Evolutionary conservation across 2,113 vertebrate species (phyloP).

Genomic region (Tenebrosternarchus preto): DNA sequence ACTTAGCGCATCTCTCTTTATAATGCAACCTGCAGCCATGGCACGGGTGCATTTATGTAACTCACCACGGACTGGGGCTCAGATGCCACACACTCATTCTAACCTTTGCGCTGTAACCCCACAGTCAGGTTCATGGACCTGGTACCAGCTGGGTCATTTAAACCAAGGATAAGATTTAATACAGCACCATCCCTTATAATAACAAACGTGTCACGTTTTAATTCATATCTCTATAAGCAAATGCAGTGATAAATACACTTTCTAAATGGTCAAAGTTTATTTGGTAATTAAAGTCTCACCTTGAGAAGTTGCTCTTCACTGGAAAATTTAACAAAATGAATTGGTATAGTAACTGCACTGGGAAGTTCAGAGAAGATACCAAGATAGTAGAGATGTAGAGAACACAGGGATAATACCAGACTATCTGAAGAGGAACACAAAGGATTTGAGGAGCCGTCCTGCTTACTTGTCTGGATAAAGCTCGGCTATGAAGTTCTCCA

Average conservation of each 20-base stretch:
- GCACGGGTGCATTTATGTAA: slow-evolving; percentile 17
- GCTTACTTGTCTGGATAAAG: slow-evolving; percentile 94
- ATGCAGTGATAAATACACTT: background rate
- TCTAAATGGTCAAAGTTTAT: slow-evolving; percentile 7
- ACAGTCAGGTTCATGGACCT: background rate
- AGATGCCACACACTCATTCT: background rate
- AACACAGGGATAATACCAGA: background rate
- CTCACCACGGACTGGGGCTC: slow-evolving; percentile 2
- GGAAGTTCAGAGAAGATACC: background rate
- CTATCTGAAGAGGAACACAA: background rate
- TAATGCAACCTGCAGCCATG: slow-evolving; percentile 4
- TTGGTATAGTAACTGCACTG: background rate
- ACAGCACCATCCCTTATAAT: slow-evolving; percentile 15
- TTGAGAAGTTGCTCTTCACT: background rate
- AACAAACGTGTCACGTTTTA: background rate
- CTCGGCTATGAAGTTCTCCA: slow-evolving; percentile 96
- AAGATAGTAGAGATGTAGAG: slow-evolving; percentile 3
- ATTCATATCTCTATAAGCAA: slow-evolving; percentile 30
- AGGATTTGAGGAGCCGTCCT: background rate
- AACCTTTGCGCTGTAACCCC: background rate
- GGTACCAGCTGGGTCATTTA: slow-evolving; percentile 2
- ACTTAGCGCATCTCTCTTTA: slow-evolving; percentile 10
- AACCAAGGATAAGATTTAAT: background rate
- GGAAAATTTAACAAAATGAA: background rate
- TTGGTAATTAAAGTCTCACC: slow-evolving; percentile 7